phyloP scores from a whole-genome alignment of 2,113 vertebrate genomes.

The Tachysurus vachellii region DNA sequence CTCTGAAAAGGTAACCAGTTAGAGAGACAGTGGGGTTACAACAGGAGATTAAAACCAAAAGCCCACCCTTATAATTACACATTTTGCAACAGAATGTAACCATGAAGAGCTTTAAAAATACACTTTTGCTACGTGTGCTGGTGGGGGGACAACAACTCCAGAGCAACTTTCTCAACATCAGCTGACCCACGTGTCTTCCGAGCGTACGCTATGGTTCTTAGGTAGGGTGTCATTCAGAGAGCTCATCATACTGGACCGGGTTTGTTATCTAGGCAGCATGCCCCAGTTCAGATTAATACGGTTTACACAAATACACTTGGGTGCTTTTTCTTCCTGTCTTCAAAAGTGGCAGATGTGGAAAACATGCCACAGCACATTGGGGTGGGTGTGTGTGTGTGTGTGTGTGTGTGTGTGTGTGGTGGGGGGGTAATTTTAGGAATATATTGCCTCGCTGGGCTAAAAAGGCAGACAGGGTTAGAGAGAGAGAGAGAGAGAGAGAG shows the following conservation, averaged over 20 bases:
- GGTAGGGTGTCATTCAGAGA: conserved; percentile 52
- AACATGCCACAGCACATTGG: neutral
- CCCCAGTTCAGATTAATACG: conserved; percentile 36
- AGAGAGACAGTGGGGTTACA: conserved; percentile 31
- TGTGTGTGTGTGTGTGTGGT: no score
- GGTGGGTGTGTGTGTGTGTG: no score
- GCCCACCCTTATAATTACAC: conserved; percentile 31
- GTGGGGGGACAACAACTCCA: neutral
- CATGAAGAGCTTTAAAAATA: conserved; percentile 24
- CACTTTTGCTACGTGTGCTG: neutral
- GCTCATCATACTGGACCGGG: conserved; percentile 40
- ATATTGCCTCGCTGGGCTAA: neutral
- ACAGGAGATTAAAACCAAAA: conserved; percentile 3
- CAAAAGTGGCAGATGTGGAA: conserved; percentile 34
- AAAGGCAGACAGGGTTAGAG: neutral
- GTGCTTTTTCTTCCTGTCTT: conserved; percentile 28
- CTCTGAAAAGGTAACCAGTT: conserved; percentile 10
- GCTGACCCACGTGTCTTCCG: conserved; percentile 32
- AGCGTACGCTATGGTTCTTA: conserved; percentile 41
- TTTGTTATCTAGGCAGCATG: conserved; percentile 35
- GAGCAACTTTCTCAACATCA: conserved; percentile 22
- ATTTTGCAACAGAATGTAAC: conserved; percentile 12
- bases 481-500: neutral
- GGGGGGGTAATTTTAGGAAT: neutral
- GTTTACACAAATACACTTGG: conserved; percentile 34